A percentile compares a stretch with the other conserved stretches of the same genome.
These are phyloP conservation scores for Meloidogyne exigua DNA, from an alignment of 1,140 invertebrate species.

Conservation along the genomic window DNA sequence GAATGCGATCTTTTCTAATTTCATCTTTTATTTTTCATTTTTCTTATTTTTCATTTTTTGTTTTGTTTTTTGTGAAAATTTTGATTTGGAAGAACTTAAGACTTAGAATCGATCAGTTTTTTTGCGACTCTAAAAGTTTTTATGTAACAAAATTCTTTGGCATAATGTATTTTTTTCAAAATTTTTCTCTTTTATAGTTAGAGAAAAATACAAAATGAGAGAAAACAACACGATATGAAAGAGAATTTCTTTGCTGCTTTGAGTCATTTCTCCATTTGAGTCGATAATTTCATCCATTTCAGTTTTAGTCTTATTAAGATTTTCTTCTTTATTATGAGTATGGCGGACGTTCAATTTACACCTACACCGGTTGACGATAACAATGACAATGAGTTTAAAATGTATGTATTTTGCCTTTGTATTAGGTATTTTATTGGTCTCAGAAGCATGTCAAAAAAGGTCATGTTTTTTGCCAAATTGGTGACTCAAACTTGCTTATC, in stretches of 20 bases:
- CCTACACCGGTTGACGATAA: neutral
- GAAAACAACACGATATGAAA: neutral
- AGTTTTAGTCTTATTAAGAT: neutral
- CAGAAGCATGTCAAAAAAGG: neutral
- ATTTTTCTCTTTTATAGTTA: neutral
- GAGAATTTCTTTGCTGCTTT: neutral
- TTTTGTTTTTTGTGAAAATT: neutral
- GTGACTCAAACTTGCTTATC: neutral
- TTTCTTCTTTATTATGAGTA: neutral
- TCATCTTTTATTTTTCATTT: no score
- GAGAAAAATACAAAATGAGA: neutral
- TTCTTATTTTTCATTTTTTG: neutral
- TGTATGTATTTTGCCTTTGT: neutral
- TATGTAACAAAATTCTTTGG: neutral
- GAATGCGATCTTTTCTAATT: neutral
- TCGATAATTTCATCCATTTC: neutral
- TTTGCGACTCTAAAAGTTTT: neutral
- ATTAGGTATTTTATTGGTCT: neutral
- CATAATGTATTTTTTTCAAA: neutral
- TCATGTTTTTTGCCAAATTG: neutral
- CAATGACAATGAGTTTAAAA: neutral
- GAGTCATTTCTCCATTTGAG: neutral
- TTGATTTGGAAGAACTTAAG: neutral
- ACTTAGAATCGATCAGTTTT: neutral
- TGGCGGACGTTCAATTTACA: neutral